phyloP scores from a whole-genome alignment of 2,113 vertebrate species.

The Vulpes lagopus region DNA sequence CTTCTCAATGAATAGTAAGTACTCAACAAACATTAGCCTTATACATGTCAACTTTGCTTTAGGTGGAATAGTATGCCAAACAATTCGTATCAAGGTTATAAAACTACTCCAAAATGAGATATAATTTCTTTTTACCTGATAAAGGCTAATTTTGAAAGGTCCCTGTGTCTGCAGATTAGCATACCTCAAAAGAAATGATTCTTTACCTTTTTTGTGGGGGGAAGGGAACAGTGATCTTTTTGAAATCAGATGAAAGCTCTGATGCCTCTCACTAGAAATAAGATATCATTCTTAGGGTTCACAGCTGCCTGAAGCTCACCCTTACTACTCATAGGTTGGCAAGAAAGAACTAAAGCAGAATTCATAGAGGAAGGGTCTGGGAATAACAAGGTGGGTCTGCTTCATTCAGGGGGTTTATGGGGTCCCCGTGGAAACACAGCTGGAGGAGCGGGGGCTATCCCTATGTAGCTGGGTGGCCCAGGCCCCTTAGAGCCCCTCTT shows the following conservation, averaged over 20 bases:
- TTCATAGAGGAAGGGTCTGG: background rate
- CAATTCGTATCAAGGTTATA: background rate
- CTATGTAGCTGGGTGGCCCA: background rate
- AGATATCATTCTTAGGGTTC: background rate
- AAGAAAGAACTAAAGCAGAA: background rate
- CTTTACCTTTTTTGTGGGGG: background rate
- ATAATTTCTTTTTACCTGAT: background rate
- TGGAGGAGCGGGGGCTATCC: background rate
- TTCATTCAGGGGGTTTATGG: background rate
- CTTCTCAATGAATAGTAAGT: background rate
- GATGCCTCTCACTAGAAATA: background rate
- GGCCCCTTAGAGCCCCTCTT: background rate
- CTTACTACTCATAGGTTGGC: background rate
- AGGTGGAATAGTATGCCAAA: background rate
- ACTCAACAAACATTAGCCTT: background rate
- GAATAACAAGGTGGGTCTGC: background rate
- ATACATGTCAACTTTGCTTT: background rate
- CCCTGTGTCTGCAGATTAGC: background rate
- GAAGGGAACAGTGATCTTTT: background rate
- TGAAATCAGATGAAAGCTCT: constrained; percentile 5
- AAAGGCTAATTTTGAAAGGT: constrained; percentile 28
- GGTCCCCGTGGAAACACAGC: background rate
- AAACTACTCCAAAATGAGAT: background rate
- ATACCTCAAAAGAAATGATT: background rate
- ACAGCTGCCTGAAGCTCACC: background rate